Evolutionary conservation across 2,888 invertebrate genomes (phyloP).

Genomic region (Neuroscelio doddi): DNA sequence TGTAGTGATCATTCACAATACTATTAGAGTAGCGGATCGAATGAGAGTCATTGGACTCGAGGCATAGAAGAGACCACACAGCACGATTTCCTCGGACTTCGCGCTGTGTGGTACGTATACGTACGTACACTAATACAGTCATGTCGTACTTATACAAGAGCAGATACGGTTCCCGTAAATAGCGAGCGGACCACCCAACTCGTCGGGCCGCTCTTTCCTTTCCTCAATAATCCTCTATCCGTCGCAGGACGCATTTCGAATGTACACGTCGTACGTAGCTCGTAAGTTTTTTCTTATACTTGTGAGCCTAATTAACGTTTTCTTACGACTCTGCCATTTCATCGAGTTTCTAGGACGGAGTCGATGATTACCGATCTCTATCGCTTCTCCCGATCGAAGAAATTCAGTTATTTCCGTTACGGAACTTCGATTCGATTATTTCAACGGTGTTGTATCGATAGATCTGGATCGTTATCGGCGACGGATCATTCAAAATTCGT

Average conservation of each 20-base stretch:
- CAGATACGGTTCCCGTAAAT: slow-evolving; percentile 70
- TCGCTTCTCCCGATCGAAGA: not conserved
- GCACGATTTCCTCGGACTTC: slow-evolving; percentile 62
- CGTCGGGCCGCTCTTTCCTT: slow-evolving; percentile 62
- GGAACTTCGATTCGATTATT: not conserved
- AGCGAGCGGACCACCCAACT: slow-evolving; percentile 70
- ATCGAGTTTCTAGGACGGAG: slow-evolving; percentile 14
- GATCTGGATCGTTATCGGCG: too few species aligned
- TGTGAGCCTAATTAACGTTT: slow-evolving; percentile 11
- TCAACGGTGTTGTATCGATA: too few species aligned
- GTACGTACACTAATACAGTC: slow-evolving; percentile 38
- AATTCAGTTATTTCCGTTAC: not conserved
- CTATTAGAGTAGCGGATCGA: slow-evolving; percentile 69
- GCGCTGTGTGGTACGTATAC: slow-evolving; percentile 56
- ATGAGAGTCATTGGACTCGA: slow-evolving; percentile 64
- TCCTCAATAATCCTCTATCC: slow-evolving; percentile 66
- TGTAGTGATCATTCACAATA: slow-evolving; percentile 49
- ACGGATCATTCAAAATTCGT: too few species aligned
- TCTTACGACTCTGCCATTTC: slow-evolving; percentile 6
- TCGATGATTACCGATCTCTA: slow-evolving; percentile 6
- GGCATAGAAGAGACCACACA: slow-evolving; percentile 65
- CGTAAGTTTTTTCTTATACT: slow-evolving; percentile 12
- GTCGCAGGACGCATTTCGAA: slow-evolving; percentile 49
- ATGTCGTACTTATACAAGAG: slow-evolving; percentile 45
- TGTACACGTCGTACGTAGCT: slow-evolving; percentile 33